Conservation (phyloP, 1,140 invertebrate genomes). For the Antheraea mylitta region DNA sequence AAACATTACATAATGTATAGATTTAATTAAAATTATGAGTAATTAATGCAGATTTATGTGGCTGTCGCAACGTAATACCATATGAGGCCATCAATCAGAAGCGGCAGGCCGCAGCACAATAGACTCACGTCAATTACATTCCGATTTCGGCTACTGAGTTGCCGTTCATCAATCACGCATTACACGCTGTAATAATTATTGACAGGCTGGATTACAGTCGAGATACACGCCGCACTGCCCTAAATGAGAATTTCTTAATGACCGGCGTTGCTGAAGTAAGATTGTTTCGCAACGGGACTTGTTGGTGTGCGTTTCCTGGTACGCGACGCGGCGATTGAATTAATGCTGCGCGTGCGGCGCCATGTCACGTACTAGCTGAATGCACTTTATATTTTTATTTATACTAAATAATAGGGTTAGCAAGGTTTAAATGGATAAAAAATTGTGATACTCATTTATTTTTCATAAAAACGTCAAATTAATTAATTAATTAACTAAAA, state of each 20-base stretch:
- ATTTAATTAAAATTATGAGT: constrained; percentile 55
- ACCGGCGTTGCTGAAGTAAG: background rate
- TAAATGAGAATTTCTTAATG: constrained; percentile 31
- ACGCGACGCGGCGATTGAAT: background rate
- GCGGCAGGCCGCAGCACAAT: constrained; percentile 42
- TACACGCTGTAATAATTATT: constrained; percentile 67
- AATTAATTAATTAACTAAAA: too few species aligned
- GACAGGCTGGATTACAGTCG: constrained; percentile 54
- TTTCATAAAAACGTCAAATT: too few species aligned
- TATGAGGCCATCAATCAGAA: constrained; percentile 43
- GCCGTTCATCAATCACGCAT: constrained; percentile 65
- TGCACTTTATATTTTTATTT: too few species aligned
- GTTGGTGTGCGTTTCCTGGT: background rate
- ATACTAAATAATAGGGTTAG: too few species aligned
- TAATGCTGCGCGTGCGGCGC: background rate
- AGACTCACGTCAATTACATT: constrained; percentile 50
- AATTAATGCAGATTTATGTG: constrained; percentile 50
- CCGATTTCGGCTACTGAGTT: constrained; percentile 50
- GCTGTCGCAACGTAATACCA: constrained; percentile 47
- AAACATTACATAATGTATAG: constrained; percentile 6
- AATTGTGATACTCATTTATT: too few species aligned
- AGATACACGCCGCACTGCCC: constrained; percentile 12
- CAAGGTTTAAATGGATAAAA: too few species aligned
- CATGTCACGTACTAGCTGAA: background rate
- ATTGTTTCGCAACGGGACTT: constrained; percentile 8